Percentiles rank a stretch among this genome's conserved stretches.
These are phyloP conservation scores for Cyclargus thomasi DNA, from an alignment of 1,140 invertebrate species.

Conservation along the genomic window DNA sequence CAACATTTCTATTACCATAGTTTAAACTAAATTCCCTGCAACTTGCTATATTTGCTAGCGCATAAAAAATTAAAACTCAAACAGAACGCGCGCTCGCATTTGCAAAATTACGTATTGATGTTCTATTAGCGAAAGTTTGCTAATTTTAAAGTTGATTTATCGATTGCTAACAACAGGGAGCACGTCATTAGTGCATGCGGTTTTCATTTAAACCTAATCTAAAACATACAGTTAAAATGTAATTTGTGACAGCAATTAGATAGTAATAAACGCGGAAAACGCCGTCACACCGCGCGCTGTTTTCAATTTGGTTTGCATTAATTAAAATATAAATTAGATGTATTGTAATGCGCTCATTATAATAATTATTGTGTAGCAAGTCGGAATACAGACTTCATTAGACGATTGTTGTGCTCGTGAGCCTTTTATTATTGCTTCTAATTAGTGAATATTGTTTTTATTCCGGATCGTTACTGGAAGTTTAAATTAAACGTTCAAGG, in stretches of 20 bases:
- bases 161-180: constrained; percentile 1
- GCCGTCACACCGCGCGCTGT: constrained; percentile 12
- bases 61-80: constrained; percentile 9
- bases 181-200: constrained; percentile 17
- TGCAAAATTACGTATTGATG: constrained; percentile 9
- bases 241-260: constrained; percentile 21
- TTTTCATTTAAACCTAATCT: constrained; percentile 18
- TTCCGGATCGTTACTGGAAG: neutral
- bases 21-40: neutral
- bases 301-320: constrained; percentile 20
- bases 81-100: constrained; percentile 5
- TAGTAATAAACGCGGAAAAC: constrained; percentile 18
- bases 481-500: neutral
- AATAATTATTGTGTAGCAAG: constrained; percentile 11
- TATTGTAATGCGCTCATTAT: constrained; percentile 5
- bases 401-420: neutral
- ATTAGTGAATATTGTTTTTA: neutral
- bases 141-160: constrained; percentile 14
- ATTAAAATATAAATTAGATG: constrained; percentile 13
- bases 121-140: constrained; percentile 13
- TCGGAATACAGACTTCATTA: constrained; percentile 5
- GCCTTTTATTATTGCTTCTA: neutral
- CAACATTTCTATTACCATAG: neutral
- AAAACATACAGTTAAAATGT: constrained; percentile 18
- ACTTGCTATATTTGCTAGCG: neutral